Evolutionary conservation across 2,888 invertebrate genomes (phyloP).

Genomic region (Aphodius sticticus): DNA sequence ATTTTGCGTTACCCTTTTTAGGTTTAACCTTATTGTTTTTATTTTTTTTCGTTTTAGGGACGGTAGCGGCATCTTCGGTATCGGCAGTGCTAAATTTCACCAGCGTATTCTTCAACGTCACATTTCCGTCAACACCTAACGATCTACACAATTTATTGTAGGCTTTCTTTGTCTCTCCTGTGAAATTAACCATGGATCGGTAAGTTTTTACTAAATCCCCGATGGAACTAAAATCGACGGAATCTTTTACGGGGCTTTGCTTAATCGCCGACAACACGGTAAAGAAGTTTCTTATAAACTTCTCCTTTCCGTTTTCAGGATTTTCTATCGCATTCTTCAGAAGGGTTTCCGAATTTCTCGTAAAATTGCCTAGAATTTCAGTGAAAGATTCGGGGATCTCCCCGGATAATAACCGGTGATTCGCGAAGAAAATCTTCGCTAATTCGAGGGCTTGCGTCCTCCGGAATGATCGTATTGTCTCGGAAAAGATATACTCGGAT

Average conservation of each 20-base stretch:
- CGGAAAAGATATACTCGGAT: conserved; percentile 68
- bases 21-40: conserved; percentile 53
- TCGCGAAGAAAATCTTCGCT: conserved; percentile 70
- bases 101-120: conserved; percentile 48
- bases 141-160: conserved; percentile 60
- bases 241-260: conserved; percentile 53
- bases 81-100: conserved; percentile 45
- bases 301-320: conserved; percentile 64
- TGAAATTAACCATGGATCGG: conserved; percentile 55
- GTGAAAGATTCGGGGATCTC: conserved; percentile 56
- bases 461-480: conserved; percentile 69
- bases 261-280: conserved; percentile 64
- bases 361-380: conserved; percentile 63
- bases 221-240: conserved; percentile 54
- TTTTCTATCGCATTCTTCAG: conserved; percentile 53
- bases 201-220: conserved; percentile 56
- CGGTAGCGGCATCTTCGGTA: conserved; percentile 37
- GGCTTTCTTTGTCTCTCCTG: conserved; percentile 60
- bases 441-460: conserved; percentile 74
- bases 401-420: conserved; percentile 62
- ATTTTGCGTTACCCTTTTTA: conserved; percentile 55
- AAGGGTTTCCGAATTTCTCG: conserved; percentile 57
- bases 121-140: conserved; percentile 56
- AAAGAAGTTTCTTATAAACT: conserved; percentile 65
- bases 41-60: conserved; percentile 49